Conservation (phyloP, 2,888 invertebrate species). For the Cristatella mucedo region DNA sequence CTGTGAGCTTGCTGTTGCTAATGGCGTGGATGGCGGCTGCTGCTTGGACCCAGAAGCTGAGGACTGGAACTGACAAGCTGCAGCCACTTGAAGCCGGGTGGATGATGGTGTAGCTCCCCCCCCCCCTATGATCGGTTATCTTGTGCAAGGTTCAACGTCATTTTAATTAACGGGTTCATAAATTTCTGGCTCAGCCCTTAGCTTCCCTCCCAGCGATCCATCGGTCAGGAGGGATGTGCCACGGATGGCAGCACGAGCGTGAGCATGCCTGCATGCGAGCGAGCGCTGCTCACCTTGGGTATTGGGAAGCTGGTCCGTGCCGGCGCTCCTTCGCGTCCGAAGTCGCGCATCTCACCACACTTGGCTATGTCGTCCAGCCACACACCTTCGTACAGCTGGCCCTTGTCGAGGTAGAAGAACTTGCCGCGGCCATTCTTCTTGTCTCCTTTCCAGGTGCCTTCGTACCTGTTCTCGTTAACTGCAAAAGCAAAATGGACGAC, state of each 20-base stretch:
- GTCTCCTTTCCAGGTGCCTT: constrained; percentile 37
- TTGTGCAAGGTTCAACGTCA: too few species aligned
- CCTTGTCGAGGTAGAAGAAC: constrained; percentile 36
- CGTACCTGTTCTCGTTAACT: constrained; percentile 39
- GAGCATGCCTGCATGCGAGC: neutral
- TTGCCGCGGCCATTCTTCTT: constrained; percentile 39
- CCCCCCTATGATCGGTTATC: too few species aligned
- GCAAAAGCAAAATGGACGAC: too few species aligned
- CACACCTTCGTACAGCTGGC: constrained; percentile 37
- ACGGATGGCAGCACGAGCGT: neutral
- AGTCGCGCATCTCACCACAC: constrained; percentile 36
- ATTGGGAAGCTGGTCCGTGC: constrained; percentile 34
- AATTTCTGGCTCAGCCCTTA: too few species aligned
- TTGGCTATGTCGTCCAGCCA: constrained; percentile 39
- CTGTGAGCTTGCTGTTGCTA: too few species aligned
- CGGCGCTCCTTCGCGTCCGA: constrained; percentile 32
- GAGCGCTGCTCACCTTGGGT: constrained; percentile 17
- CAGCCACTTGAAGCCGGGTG: too few species aligned
- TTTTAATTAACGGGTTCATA: too few species aligned
- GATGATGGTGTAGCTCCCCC: too few species aligned
- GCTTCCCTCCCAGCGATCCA: too few species aligned
- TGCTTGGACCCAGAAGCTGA: too few species aligned
- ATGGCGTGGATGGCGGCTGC: too few species aligned
- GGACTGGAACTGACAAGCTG: too few species aligned
- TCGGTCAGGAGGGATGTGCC: neutral